Evolutionary conservation across 1,140 invertebrate species (phyloP), one percentile per base, ranked within the genome.

Genomic region (Drosophila saltans): DNA sequence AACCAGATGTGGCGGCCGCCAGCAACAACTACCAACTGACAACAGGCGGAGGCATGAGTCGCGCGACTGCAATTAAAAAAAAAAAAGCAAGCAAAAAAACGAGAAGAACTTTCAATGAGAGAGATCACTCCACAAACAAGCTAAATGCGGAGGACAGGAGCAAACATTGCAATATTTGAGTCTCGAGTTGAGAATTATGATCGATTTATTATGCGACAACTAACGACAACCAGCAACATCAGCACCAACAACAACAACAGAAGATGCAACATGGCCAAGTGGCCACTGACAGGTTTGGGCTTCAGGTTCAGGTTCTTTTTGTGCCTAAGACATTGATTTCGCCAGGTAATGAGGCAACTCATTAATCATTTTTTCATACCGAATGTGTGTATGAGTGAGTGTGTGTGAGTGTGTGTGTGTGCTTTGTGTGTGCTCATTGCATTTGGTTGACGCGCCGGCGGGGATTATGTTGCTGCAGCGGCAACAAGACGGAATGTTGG

Each of bases 321-420:
- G 84, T 84, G 77, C 70, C 84, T 78, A 78, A 78, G 85, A 89
- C 84, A 89, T 89, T 89, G 84, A 89, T 89, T 89, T 89, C 81
- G 84, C 81, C 69, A 90, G 75, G 84, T 89, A 89, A 89, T 89
- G 84, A 89, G 84, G 85, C 75, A 90, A 81, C 84, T 89, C 84
- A 89, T 89, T 89, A 89, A 89, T 89, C 84, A 89, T 89, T 89
- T 84, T 90, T 84, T 81, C 57, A 64, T 81, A 78, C 68, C 65
- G 59, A 16, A 21, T 52, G 45, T 52, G 11, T 58, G 66, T 80
- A 21, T 52, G 45, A 26, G 11, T 58, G 66, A 78, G 74, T 67
- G 63, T 43, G 75, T 72, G 6, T 26, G 39, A 10, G 39, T 40
- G 39, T 11, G 45, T 16, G 16, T 16, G 16, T 16, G 28, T 30